phyloP scores from a whole-genome alignment of 2,113 vertebrate species.

The Riparia riparia region DNA sequence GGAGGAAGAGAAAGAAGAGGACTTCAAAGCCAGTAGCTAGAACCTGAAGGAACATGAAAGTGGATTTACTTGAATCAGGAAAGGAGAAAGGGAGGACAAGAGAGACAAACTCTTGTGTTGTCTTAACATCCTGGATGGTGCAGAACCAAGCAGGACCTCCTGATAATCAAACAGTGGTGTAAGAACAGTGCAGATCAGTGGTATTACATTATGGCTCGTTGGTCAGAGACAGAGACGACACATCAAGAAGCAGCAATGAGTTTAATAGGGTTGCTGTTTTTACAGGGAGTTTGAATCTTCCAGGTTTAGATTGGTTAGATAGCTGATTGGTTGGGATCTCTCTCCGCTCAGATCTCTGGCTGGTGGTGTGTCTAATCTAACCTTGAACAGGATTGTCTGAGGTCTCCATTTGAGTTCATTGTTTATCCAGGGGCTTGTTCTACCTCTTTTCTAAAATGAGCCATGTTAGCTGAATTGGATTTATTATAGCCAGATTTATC shows the following conservation, averaged over 20 bases:
- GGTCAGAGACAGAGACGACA: not conserved
- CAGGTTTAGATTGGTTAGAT: not conserved
- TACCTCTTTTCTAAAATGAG: not conserved
- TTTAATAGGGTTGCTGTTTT: not conserved
- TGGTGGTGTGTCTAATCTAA: not conserved
- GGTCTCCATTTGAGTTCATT: not conserved
- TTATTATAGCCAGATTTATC: not conserved
- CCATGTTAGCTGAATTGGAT: not conserved
- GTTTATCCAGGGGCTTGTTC: not conserved
- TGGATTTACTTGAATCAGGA: not conserved
- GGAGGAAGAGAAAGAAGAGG: not conserved
- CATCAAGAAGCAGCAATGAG: not conserved
- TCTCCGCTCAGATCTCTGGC: not conserved
- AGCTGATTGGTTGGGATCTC: not conserved
- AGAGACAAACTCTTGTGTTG: not conserved
- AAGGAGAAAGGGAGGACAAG: not conserved
- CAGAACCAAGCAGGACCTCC: not conserved
- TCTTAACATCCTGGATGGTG: not conserved
- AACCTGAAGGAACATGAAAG: not conserved
- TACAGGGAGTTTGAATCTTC: not conserved
- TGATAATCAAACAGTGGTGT: not conserved
- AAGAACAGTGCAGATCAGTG: not conserved
- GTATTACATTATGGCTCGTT: not conserved
- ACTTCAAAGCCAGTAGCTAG: slow-evolving; percentile 27
- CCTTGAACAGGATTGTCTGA: not conserved